phyloP scores from a whole-genome alignment of 2,888 invertebrate genomes.

The Pyrochroa serraticornis region DNA sequence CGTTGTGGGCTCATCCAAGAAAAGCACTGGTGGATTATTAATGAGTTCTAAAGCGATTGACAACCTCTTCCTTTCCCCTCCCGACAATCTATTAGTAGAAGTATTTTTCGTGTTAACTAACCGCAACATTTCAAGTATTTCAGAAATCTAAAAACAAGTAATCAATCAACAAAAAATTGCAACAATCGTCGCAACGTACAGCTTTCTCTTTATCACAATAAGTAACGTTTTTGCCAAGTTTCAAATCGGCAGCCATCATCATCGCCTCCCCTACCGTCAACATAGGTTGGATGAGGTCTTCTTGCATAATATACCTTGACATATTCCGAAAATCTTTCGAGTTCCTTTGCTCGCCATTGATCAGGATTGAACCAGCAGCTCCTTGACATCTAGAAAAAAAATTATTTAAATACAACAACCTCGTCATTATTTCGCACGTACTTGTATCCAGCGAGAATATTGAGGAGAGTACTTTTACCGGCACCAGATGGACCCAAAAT shows the following conservation, averaged over 20 bases:
- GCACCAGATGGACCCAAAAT: conserved; percentile 94
- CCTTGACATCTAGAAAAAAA: conserved; percentile 64
- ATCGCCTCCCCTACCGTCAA: conserved; percentile 89
- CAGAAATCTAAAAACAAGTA: conserved; percentile 71
- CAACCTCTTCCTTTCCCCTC: conserved; percentile 92
- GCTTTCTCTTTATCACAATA: conserved; percentile 69
- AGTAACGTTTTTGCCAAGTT: conserved; percentile 73
- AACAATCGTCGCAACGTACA: conserved; percentile 62
- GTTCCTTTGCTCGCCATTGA: conserved; percentile 80
- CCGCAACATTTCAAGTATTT: conserved; percentile 83
- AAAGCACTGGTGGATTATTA: conserved; percentile 94
- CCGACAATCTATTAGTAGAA: conserved; percentile 76
- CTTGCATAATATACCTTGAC: conserved; percentile 96
- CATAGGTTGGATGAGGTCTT: conserved; percentile 83
- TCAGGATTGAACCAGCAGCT: conserved; percentile 74
- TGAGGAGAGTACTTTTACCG: conserved; percentile 89
- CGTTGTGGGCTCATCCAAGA: conserved; percentile 97
- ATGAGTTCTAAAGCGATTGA: conserved; percentile 91
- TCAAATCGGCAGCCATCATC: conserved; percentile 87
- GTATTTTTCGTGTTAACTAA: conserved; percentile 77
- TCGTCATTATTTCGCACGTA: conserved; percentile 56
- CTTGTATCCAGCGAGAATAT: conserved; percentile 91
- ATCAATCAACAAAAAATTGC: background rate
- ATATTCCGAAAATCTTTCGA: conserved; percentile 81
- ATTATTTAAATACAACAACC: background rate